Conservation (phyloP, 1,140 invertebrate genomes). For the Lordiphosa collinella region DNA sequence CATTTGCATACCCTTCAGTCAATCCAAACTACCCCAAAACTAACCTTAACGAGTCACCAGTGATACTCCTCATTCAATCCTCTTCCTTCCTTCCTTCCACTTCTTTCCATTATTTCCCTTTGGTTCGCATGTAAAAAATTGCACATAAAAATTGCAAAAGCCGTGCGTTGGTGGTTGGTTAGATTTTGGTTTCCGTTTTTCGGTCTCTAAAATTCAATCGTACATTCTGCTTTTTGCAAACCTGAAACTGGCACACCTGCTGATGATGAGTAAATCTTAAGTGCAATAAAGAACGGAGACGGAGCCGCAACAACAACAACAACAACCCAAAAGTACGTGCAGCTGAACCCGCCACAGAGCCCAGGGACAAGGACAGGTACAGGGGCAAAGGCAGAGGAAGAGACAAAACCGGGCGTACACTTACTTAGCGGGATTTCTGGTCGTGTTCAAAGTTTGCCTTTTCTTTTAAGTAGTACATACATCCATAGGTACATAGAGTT, state of each 20-base stretch:
- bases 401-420: constrained; percentile 37
- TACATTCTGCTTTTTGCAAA: constrained; percentile 36
- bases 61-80: constrained; percentile 36
- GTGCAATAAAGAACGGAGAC: constrained; percentile 72
- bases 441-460: constrained; percentile 70
- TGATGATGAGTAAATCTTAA: constrained; percentile 78
- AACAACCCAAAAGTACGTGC: constrained; percentile 70
- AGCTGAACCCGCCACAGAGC: constrained; percentile 41
- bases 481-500: constrained; percentile 13
- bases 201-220: constrained; percentile 63
- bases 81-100: background rate
- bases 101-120: background rate
- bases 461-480: constrained; percentile 61
- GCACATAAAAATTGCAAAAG: constrained; percentile 75
- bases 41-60: constrained; percentile 68
- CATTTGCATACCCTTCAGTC: background rate
- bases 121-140: constrained; percentile 53
- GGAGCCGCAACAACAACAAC: constrained; percentile 6
- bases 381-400: background rate
- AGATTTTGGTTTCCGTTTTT: constrained; percentile 1
- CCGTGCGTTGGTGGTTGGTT: constrained; percentile 21
- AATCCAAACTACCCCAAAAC: constrained; percentile 6
- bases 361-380: background rate
- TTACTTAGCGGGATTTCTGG: constrained; percentile 78
- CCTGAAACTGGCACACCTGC: constrained; percentile 55